Evolutionary conservation across 37 sponge, comb jelly and placozoan genomes (phyloP).

Genomic region (Hexactinellida sp.): DNA sequence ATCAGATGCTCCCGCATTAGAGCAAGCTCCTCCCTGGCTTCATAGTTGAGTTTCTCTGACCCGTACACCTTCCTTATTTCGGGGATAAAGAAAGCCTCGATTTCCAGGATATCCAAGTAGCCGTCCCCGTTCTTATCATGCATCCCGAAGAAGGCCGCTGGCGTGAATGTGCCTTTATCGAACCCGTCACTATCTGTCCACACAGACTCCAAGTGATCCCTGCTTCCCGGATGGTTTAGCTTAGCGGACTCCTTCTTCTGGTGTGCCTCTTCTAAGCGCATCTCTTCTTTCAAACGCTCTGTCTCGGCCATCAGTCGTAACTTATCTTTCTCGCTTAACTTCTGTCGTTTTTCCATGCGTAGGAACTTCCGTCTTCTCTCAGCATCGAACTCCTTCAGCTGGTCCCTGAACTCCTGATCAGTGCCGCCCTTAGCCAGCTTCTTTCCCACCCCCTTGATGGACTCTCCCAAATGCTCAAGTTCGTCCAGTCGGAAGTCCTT

Average conservation of each 20-base stretch:
- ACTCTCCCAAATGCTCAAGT: neutral
- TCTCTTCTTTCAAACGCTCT: neutral
- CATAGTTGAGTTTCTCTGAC: neutral
- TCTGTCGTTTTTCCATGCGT: neutral
- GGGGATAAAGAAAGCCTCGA: slow-evolving; percentile 18
- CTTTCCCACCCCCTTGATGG: neutral
- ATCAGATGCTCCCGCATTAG: neutral
- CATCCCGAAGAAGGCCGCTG: slow-evolving; percentile 25
- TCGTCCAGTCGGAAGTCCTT: neutral
- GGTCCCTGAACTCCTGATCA: neutral
- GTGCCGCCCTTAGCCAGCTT: neutral
- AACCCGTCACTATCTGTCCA: slow-evolving; percentile 28
- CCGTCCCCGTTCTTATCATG: slow-evolving; percentile 23
- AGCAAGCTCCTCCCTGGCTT: neutral
- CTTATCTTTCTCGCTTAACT: slow-evolving; percentile 1
- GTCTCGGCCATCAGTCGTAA: neutral
- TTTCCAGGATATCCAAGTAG: slow-evolving; percentile 19
- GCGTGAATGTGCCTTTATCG: slow-evolving; percentile 24
- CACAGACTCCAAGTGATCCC: neutral
- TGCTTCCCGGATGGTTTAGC: slow-evolving; percentile 2
- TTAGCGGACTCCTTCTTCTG: neutral
- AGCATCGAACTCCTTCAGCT: neutral
- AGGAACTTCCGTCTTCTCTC: neutral
- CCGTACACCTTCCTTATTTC: slow-evolving; percentile 23
- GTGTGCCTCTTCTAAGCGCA: neutral